Base-by-base conservation (phyloP, 2,797 vertebrate species). In the Brachymystax lenok region DNA sequence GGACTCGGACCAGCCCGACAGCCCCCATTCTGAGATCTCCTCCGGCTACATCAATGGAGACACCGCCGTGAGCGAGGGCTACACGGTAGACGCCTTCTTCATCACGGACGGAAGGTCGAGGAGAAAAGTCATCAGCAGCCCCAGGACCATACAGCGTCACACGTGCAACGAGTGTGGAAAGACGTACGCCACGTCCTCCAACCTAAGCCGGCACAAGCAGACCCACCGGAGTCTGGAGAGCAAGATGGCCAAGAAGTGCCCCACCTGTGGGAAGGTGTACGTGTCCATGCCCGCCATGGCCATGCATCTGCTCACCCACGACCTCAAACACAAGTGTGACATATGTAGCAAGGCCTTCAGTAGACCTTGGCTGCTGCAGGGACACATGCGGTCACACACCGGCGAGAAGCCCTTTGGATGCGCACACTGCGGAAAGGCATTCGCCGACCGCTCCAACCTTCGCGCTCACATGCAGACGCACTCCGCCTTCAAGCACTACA, bases 211-310 rank as follows among this genome's bases (percentile, higher is more conserved):
- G 78, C 97, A 98, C 94, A 98, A 98, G 95, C 97, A 98, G 92
- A 98, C 97, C 46, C 97, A 98, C 92, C 81, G 97, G 77, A 97
- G 96, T 92, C 93, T 97, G 77, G 97, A 98, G 91, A 97, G 97
- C 93, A 96, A 97, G 92, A 94, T 97, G 93, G 97, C 97, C 87
- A 96, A 97, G 90, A 96, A 96, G 88, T 98, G 97, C 87, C 96
- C 96, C 27, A 98, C 97, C 4, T 98, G 97, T 61, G 96, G 96
- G 27, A 98, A 98, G 87, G 95, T 96, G 79, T 98, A 98, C 81
- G 97, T 98, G 73, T 98, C 97, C 92, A 98, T 98, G 97, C 97
- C 97, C 1, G 97, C 97, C 76, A 96, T 98, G 96, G 96, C 97
- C 80, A 98, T 98, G 97, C 97, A 98, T 89, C 91, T 98, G 86